Base-by-base conservation (phyloP, 2,113 vertebrate species). In the Antennarius striatus region DNA sequence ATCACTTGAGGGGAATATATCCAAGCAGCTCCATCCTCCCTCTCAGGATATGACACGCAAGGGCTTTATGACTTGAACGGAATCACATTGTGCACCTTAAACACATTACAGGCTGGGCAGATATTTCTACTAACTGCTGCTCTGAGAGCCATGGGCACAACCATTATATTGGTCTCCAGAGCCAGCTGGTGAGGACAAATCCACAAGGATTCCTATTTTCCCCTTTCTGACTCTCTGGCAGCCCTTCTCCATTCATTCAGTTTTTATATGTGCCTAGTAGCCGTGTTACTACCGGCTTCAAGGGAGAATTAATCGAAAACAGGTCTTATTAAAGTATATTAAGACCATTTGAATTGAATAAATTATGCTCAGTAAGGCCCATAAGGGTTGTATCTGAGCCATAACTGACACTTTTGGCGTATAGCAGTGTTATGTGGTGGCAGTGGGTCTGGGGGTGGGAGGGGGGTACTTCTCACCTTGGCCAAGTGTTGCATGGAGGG, bases 191-290 rank as follows among this genome's bases (percentile, higher is more conserved):
- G 66, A 77, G 82, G 89, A 86, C 84, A 81, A 90, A 90, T 87
- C 83, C 81, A 78, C 83, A 77, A 80, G 83, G 87, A 88, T 85
- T 86, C 56, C 73, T 78, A 65, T 73, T 71, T 86, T 86, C 74
- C 83, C 75, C 79, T 79, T 74, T 69, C 64, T 61, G 75, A 83
- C 83, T 88, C 78, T 73, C 89, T 92, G 91, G 91, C 92, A 93
- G 82, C 67, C 47, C 63, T 29, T 36, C 73, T 69, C 86, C 84
- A 91, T 91, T 92, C 92, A 91, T 90, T 89, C 82, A 60, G 65
- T 81, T 92, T 89, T 93, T 91, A 92, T 92, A 90, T 86, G 91
- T 83, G 87, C 89, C 85, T 92, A 91, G 91, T 93, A 93, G 92
- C 91, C 73, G 77, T 73, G 80, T 88, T 90, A 92, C 90, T 89